Conservation (phyloP, 2,888 invertebrate genomes). For the Cephus nigrinus region DNA sequence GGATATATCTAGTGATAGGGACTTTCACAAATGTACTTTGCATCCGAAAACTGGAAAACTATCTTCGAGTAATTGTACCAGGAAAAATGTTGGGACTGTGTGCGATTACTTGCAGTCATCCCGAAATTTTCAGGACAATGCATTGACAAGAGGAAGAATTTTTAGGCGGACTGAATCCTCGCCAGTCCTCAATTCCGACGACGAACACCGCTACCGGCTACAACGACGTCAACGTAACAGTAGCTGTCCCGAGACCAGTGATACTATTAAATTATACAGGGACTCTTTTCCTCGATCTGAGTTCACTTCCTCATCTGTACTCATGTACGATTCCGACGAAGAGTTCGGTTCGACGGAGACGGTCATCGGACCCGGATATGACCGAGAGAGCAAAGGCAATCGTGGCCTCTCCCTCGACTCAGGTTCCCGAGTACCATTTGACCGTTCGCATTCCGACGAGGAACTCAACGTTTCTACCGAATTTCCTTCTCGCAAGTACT, state of each 20-base stretch:
- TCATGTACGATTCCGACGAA: slow-evolving; percentile 54
- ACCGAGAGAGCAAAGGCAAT: not conserved
- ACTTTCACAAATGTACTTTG: not conserved
- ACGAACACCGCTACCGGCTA: slow-evolving; percentile 27
- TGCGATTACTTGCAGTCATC: too few relatives aligned
- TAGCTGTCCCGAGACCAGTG: slow-evolving; percentile 57
- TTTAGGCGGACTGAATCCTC: slow-evolving; percentile 56
- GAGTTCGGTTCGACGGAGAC: slow-evolving; percentile 62
- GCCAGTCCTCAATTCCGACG: slow-evolving; percentile 52
- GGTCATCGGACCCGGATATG: slow-evolving; percentile 49
- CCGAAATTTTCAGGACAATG: slow-evolving; percentile 2
- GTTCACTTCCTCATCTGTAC: slow-evolving; percentile 18
- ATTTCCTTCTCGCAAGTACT: not conserved
- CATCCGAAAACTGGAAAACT: too few relatives aligned
- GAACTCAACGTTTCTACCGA: slow-evolving; percentile 4
- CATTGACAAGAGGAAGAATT: slow-evolving; percentile 34
- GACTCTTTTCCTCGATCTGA: not conserved
- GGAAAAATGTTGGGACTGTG: too few relatives aligned
- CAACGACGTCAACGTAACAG: slow-evolving; percentile 43
- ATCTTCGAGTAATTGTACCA: too few relatives aligned
- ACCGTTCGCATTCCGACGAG: not conserved
- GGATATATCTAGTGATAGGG: not conserved
- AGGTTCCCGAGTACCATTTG: too few relatives aligned
- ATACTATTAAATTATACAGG: slow-evolving; percentile 22
- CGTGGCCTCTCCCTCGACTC: not conserved